phyloP scores from a whole-genome alignment of 2,888 invertebrate species.

The Barypeithes pellucidus region DNA sequence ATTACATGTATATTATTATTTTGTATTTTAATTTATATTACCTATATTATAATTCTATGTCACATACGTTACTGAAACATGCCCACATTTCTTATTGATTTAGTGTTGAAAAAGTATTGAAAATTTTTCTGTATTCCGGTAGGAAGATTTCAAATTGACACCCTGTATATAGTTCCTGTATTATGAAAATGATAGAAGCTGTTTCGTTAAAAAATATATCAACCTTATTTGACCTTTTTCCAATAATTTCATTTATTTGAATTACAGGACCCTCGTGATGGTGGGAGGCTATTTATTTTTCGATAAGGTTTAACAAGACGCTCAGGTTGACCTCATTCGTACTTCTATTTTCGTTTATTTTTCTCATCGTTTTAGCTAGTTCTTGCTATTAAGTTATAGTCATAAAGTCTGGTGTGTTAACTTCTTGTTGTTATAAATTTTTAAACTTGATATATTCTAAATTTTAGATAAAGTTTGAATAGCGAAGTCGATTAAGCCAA shows the following conservation, averaged over 20 bases:
- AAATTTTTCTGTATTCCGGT: too few relatives aligned
- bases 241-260: slow-evolving; percentile 16
- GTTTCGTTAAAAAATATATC: neutral
- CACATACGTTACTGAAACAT: too few relatives aligned
- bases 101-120: too few relatives aligned
- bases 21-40: too few relatives aligned
- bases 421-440: neutral
- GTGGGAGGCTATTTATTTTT: slow-evolving; percentile 12
- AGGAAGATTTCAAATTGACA: too few relatives aligned
- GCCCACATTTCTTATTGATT: too few relatives aligned
- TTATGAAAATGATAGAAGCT: too few relatives aligned
- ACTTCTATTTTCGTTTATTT: neutral
- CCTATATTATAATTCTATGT: too few relatives aligned
- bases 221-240: slow-evolving; percentile 4
- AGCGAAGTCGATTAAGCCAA: too few relatives aligned
- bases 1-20: too few relatives aligned
- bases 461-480: too few relatives aligned
- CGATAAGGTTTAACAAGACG: slow-evolving; percentile 13
- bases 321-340: neutral
- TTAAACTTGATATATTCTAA: neutral
- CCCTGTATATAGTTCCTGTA: too few relatives aligned
- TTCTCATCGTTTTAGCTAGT: neutral
- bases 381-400: neutral
- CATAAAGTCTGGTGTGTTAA: neutral
- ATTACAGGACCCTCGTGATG: neutral